Percentiles rank a stretch among this genome's conserved stretches.
Evolutionary conservation across 2,797 vertebrate genomes (phyloP).

Genomic region (Chromobotia macracanthus): DNA sequence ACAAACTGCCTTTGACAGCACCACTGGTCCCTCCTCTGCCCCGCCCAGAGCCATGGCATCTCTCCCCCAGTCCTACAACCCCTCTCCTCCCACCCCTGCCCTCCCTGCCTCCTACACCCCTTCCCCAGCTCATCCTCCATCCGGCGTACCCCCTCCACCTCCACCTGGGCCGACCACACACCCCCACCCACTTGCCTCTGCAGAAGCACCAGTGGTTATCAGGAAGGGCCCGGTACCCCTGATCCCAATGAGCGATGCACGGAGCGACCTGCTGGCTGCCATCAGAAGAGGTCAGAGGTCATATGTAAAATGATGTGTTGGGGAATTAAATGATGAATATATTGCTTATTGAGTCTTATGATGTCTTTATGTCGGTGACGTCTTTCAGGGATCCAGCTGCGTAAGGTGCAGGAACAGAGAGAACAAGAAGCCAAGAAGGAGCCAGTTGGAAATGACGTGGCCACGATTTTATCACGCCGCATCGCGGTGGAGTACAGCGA

Average conservation of each 20-base stretch:
- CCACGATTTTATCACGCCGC: slow-evolving; percentile 89
- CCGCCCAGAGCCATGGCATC: slow-evolving; percentile 68
- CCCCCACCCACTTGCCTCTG: slow-evolving; percentile 60
- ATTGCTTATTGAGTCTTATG: not conserved
- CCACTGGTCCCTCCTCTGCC: slow-evolving; percentile 66
- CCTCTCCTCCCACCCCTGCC: slow-evolving; percentile 68
- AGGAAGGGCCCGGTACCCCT: slow-evolving; percentile 82
- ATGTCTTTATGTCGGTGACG: not conserved
- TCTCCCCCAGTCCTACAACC: slow-evolving; percentile 73
- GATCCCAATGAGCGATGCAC: slow-evolving; percentile 90
- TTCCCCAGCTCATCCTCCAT: slow-evolving; percentile 75
- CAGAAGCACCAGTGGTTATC: slow-evolving; percentile 64
- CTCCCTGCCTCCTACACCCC: slow-evolving; percentile 75
- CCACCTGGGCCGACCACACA: slow-evolving; percentile 75
- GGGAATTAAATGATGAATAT: too few relatives aligned
- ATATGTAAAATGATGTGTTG: not conserved
- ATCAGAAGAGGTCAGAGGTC: slow-evolving; percentile 83
- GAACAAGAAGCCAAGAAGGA: slow-evolving; percentile 92
- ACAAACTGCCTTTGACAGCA: slow-evolving; percentile 86
- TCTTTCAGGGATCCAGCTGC: slow-evolving; percentile 85
- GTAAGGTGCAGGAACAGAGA: slow-evolving; percentile 91
- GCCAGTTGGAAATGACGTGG: slow-evolving; percentile 91
- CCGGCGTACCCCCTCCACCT: slow-evolving; percentile 81
- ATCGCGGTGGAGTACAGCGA: slow-evolving; percentile 94
- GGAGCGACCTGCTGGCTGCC: slow-evolving; percentile 89